Evolutionary conservation across 2,797 vertebrate genomes (phyloP).

Genomic region (Helarctos malayanus): DNA sequence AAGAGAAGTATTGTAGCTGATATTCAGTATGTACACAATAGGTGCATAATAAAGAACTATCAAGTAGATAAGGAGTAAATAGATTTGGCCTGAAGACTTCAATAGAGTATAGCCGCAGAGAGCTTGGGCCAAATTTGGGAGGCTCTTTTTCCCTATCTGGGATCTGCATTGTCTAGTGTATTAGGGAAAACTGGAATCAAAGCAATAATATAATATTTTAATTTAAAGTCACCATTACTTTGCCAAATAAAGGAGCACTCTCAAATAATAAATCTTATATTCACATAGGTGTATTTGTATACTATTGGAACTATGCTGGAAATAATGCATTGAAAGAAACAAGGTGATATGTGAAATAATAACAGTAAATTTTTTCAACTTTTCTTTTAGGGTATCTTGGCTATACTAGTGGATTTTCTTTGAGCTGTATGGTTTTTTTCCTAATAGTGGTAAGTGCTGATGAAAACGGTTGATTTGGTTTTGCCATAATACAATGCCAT

Average conservation of each 20-base stretch:
- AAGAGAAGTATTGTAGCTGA: neutral
- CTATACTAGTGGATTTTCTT: conserved; percentile 98
- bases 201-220: neutral
- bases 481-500: neutral
- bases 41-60: neutral
- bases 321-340: conserved; percentile 39
- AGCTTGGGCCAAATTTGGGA: neutral
- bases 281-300: neutral
- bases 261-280: neutral
- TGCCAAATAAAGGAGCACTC: conserved; percentile 43
- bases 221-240: conserved; percentile 55
- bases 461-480: conserved; percentile 61
- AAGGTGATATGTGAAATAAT: conserved; percentile 47
- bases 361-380: conserved; percentile 12
- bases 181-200: neutral
- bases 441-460: conserved; percentile 95
- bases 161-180: neutral
- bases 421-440: conserved; percentile 98
- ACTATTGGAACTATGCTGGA: conserved; percentile 24
- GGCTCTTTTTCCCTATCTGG: neutral
- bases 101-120: neutral
- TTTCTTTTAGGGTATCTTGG: conserved; percentile 94
- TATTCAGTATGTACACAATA: neutral
- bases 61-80: neutral
- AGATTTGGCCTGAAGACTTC: neutral